Conservation (phyloP, 1,140 invertebrate species). For the Euura saliciscinereae region DNA sequence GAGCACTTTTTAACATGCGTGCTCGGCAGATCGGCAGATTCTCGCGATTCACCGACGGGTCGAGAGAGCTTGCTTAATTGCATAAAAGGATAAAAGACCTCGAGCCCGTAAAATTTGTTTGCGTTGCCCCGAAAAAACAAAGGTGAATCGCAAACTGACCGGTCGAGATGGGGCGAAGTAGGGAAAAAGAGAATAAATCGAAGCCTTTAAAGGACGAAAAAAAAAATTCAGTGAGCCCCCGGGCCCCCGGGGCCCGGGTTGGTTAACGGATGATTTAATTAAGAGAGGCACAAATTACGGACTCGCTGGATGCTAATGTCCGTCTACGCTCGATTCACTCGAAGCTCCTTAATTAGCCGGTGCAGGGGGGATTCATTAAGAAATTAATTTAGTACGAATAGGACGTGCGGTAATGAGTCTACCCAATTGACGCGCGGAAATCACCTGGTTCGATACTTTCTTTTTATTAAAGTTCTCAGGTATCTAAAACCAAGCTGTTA, state of each 20-base stretch:
- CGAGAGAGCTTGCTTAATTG: constrained; percentile 42
- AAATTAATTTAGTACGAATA: constrained; percentile 42
- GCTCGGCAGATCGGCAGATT: constrained; percentile 17
- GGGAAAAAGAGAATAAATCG: constrained; percentile 11
- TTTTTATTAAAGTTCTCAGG: not conserved
- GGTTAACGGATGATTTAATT: constrained; percentile 63
- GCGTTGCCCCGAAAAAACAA: constrained; percentile 36
- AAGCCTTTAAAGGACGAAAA: not conserved
- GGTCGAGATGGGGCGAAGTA: constrained; percentile 17
- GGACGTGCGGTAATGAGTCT: constrained; percentile 16
- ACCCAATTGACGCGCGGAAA: not conserved
- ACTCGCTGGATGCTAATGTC: constrained; percentile 58
- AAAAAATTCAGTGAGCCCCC: not conserved
- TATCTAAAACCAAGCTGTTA: not conserved
- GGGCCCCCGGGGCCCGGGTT: constrained; percentile 29
- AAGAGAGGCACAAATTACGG: constrained; percentile 63
- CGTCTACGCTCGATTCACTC: constrained; percentile 49
- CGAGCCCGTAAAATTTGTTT: constrained; percentile 44
- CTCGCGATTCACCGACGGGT: constrained; percentile 23
- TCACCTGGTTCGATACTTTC: not conserved
- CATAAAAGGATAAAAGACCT: constrained; percentile 34
- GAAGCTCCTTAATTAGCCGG: constrained; percentile 56
- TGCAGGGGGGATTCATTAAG: constrained; percentile 36
- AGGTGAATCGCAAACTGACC: constrained; percentile 26
- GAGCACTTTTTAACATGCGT: constrained; percentile 7